phyloP scores from a whole-genome alignment of 2,888 invertebrate species.

The Drosophila austrosaltans region DNA sequence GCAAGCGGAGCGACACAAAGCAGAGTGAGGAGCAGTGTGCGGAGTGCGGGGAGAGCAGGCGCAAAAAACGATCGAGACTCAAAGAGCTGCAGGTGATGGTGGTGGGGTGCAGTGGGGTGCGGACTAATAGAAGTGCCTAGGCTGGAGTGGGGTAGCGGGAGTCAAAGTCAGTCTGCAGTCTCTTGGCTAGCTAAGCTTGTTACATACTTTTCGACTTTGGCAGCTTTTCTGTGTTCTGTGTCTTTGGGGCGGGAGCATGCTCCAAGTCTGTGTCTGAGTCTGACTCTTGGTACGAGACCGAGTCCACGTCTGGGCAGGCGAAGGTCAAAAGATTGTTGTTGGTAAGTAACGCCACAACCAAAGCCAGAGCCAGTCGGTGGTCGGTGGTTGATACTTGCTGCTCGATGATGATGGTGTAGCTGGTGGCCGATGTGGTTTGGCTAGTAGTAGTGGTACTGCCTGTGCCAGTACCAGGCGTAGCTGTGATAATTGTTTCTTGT shows the following conservation, averaged over 20 bases:
- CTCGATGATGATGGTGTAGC: no score
- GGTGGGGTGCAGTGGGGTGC: no score
- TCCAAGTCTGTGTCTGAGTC: slow-evolving; percentile 21
- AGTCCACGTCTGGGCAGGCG: slow-evolving; percentile 45
- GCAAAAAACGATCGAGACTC: slow-evolving; percentile 13
- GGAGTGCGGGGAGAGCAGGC: background rate
- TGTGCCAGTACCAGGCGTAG: slow-evolving; percentile 55
- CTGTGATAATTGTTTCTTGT: slow-evolving; percentile 80
- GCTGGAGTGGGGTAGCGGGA: slow-evolving; percentile 1
- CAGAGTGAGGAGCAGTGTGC: background rate
- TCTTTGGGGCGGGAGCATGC: slow-evolving; percentile 6
- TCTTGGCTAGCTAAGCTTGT: background rate
- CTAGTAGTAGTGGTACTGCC: background rate
- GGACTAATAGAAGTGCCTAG: background rate
- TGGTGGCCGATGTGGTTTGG: slow-evolving; percentile 5
- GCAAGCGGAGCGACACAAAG: slow-evolving; percentile 64
- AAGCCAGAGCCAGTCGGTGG: slow-evolving; percentile 10
- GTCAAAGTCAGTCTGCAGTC: slow-evolving; percentile 7
- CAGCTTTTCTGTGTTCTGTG: slow-evolving; percentile 9
- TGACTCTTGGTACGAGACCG: slow-evolving; percentile 22
- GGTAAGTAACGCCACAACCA: slow-evolving; percentile 17
- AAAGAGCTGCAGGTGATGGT: slow-evolving; percentile 8
- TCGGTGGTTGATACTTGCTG: background rate
- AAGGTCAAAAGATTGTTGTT: slow-evolving; percentile 76
- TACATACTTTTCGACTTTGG: slow-evolving; percentile 5